Evolutionary conservation across 2,797 vertebrate species (phyloP), one percentile per base, ranked within the genome.

Genomic region (Natrix natrix): DNA sequence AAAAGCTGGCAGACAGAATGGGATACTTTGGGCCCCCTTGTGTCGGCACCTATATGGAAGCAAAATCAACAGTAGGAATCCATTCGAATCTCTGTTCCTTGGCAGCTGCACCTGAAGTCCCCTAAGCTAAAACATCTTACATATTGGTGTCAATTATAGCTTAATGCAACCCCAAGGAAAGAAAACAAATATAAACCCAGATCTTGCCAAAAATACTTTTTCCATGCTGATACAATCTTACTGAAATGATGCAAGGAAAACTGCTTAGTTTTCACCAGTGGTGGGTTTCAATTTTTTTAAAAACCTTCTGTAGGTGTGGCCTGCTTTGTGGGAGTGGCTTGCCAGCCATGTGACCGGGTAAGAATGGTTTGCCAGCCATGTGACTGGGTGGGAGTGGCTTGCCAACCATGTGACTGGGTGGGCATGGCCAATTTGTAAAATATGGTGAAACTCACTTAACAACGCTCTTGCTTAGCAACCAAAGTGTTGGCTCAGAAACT

Each of bases 11-110:
- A 97, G 98, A 96, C 95, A 98, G 97, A 97, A 98, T 96, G 97
- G 98, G 97, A 98, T 98, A 98, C 97, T 99, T 99, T 98, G 97
- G 98, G 97, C 98, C 98, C 98, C 97, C 97, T 96, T 98, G 98
- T 94, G 95, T 97, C 98, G 98, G 97, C 97, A 99, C 98, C 99
- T 99, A 98, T 92, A 93, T 97, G 97, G 98, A 95, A 95, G 96
- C 96, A 96, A 98, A 96, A 96, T 96, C 97, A 97, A 48, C 4
- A 8, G 26, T 20, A 37, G 96, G 95, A 96, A 95, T 96, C 0
- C 37, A 74, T 0, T 89, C 57, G 28, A 92, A 91, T 26, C 54
- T 86, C 43, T n/a, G 26, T 52, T 86, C 54, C 26, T 93, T 24
- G 57, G 61, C 0, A 0, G 55, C 7, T 12, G 5, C 6, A 91